These are phyloP conservation scores for Clarias fuscus DNA, from an alignment of 2,797 vertebrate species.

Conservation along the genomic window DNA sequence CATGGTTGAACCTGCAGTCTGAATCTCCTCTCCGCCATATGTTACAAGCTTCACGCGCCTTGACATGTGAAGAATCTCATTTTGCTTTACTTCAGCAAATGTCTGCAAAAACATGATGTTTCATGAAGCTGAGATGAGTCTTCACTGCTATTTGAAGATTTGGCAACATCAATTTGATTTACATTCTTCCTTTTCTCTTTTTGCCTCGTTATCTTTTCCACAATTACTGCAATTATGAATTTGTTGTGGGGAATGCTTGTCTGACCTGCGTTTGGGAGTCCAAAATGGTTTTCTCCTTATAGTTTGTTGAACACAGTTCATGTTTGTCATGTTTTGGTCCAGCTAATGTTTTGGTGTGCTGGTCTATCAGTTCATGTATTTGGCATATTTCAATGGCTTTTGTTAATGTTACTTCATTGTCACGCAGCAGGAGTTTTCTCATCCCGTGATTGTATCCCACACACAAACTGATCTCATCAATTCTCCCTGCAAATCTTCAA, in stretches of 20 bases:
- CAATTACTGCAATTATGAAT: conserved; percentile 12
- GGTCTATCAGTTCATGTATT: background rate
- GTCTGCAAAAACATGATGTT: conserved; percentile 8
- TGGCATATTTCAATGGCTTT: background rate
- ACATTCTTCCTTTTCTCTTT: background rate
- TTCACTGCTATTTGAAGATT: background rate
- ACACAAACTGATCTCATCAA: too few relatives aligned
- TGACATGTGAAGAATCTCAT: conserved; percentile 7
- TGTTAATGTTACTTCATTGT: background rate
- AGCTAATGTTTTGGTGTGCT: background rate
- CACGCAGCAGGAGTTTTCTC: background rate
- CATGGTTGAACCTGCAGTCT: background rate
- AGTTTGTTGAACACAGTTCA: background rate
- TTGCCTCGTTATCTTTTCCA: background rate
- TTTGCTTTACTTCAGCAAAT: background rate
- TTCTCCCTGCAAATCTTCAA: too few relatives aligned
- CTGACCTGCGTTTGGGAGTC: background rate
- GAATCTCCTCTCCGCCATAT: conserved; percentile 18
- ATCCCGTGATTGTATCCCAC: background rate
- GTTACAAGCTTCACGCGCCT: conserved; percentile 7
- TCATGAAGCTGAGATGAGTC: conserved; percentile 17
- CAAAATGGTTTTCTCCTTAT: background rate
- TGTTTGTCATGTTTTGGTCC: background rate
- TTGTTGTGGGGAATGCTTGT: background rate
- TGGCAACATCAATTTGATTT: conserved; percentile 3